A percentile compares a stretch with the other conserved stretches of the same genome.
Evolutionary conservation across 2,888 invertebrate species (phyloP).

Genomic region (Strigamia crassipes): DNA sequence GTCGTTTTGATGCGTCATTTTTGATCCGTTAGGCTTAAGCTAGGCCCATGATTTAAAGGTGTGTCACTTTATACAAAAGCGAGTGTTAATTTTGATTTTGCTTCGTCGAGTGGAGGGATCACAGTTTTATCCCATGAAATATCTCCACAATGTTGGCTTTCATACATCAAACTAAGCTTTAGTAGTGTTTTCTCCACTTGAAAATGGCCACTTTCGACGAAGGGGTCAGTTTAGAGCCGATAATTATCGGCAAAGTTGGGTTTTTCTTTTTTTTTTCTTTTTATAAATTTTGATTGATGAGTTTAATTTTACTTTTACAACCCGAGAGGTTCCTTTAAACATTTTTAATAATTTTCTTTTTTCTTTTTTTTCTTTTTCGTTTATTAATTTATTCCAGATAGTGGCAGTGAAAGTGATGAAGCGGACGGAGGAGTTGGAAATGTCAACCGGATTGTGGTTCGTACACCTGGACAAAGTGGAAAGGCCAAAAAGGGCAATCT

Average conservation of each 20-base stretch:
- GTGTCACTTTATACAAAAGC: slow-evolving; percentile 16
- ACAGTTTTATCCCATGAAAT: slow-evolving; percentile 10
- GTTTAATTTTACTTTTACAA: slow-evolving; percentile 12
- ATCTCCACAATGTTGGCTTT: slow-evolving; percentile 21
- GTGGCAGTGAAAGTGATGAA: slow-evolving; percentile 76
- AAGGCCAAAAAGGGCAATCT: slow-evolving; percentile 95
- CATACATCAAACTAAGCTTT: slow-evolving; percentile 21
- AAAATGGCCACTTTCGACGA: slow-evolving; percentile 4
- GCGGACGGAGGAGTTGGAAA: slow-evolving; percentile 89
- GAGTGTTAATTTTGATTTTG: slow-evolving; percentile 21
- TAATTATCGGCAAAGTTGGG: background rate
- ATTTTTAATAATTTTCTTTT: slow-evolving; percentile 11
- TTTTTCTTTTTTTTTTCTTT: background rate
- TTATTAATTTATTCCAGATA: slow-evolving; percentile 52
- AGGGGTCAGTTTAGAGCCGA: slow-evolving; percentile 21
- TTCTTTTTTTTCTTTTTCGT: background rate
- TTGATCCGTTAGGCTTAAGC: slow-evolving; percentile 11
- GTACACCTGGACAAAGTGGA: slow-evolving; percentile 89
- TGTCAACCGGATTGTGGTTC: slow-evolving; percentile 82
- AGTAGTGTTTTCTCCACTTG: background rate
- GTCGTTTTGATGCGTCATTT: slow-evolving; percentile 21
- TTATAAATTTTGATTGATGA: background rate
- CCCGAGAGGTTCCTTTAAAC: background rate
- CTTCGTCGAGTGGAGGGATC: slow-evolving; percentile 21
- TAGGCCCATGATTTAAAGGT: slow-evolving; percentile 21